Evolutionary conservation across 2,113 vertebrate genomes (phyloP), one percentile per base, ranked within the genome.

Genomic region (Garra rufa): DNA sequence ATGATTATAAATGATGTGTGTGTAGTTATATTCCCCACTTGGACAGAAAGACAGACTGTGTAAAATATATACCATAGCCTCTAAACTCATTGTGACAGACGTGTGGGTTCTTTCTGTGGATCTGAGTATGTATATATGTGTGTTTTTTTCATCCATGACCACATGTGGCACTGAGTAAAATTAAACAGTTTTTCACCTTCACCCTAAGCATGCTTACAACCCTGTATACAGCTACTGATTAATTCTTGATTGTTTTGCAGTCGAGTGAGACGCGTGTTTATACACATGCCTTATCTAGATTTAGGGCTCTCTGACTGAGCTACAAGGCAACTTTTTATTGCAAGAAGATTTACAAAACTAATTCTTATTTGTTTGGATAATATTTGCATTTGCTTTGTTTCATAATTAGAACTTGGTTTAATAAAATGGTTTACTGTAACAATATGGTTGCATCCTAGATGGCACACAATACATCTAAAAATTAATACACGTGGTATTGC

Each of bases 281-380:
- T 69, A 73, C 41, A 83, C 71, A 70, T 83, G 48, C 34, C 19
- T 82, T 71, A 57, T 82, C 46, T 15, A 71, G 38, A 82, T 74
- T 24, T 34, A 34, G 13, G 9, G 61, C 30, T 43, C 30, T 48
- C 48, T 65, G 44, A 67, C 30, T 67, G 21, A n/a, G 63, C n/a
- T 48, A 63, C 44, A 46, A 28, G 24, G 13, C 30, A n/a, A 9
- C 17, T 38, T 41, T 21, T 38, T 69, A 69, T 14, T 30, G 61
- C 61, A 65, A 30, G 15, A 30, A 1, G 13, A 38, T 69, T 69
- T 38, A 38, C 28, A 19, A 38, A 69, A 21, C 65, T 38, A 38
- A 17, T 38, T 9, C 7, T 9, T 38, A 69, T 69, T 67, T 69
- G 15, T 17, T 38, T 38, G 28, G 30, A 69, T 38, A 69, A 26